Evolutionary conservation across 2,888 invertebrate genomes (phyloP), one percentile per base, ranked within the genome.

Genomic region (Gisinianus flammeolus): DNA sequence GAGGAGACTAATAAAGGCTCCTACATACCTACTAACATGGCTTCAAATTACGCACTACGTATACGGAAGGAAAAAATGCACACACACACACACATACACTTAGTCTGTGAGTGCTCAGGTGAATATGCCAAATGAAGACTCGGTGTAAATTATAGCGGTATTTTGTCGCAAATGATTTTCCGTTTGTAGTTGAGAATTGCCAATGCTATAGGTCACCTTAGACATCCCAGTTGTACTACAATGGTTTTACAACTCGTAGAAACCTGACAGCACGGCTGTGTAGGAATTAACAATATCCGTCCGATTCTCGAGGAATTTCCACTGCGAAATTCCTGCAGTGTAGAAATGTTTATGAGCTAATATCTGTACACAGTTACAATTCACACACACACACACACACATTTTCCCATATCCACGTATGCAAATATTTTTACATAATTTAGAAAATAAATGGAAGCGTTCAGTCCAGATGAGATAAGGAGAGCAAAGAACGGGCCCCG

Each of bases 71-170:
- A 44, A 44, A 44, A 44, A 44, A 44, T 44, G 19, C 19, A n/a
- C n/a, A n/a, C n/a, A 44, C 44, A 44, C 8, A 44, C 16, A 44
- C 44, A 16, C 6, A 16, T 44, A 44, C 44, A 44, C 6, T 6
- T 58, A 22, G 22, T 22, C 24, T 62, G 5, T 26, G 62, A 26
- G 28, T 62, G 62, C 12, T 26, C n/a, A 28, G 62, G 62, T 62
- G 62, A 62, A 62, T 62, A 62, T 62, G 62, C 26, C 62, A 62
- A 58, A 12, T n/a, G 2, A 62, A 62, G 24, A 30, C 30, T 62
- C 62, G 24, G 44, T 73, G 73, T 73, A 73, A 73, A 73, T 73
- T 62, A 24, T 73, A 73, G 73, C 73, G 73, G 73, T 73, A 73
- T 62, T 73, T 73, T 72, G 33, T 58, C 62, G 56, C 56, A 52